Percentiles rank a stretch among this genome's conserved stretches.
Conservation (phyloP, 2,797 vertebrate species). For the Aeoliscus strigatus region DNA sequence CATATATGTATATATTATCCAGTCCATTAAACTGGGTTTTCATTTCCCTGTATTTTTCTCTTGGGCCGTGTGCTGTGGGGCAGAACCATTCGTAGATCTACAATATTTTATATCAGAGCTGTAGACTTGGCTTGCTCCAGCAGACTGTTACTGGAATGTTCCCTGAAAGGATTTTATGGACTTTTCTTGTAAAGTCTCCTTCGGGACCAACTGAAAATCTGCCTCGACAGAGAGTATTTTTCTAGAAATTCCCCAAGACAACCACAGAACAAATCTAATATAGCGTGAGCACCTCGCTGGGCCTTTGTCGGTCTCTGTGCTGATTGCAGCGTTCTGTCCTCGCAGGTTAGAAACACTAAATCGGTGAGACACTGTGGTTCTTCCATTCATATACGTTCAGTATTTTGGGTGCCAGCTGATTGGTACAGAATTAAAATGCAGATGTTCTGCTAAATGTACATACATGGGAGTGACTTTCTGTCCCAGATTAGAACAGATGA, state of each 20-base stretch:
- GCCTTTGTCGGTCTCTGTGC: conserved; percentile 33
- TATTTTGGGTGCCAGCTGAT: too few relatives aligned
- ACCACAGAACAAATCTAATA: conserved; percentile 61
- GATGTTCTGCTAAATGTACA: too few relatives aligned
- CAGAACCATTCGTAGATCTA: conserved; percentile 14
- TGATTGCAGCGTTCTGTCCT: conserved; percentile 16
- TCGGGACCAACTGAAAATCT: conserved; percentile 37
- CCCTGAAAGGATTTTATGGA: conserved; percentile 46
- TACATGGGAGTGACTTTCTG: too few relatives aligned
- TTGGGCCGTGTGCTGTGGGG: conserved; percentile 5
- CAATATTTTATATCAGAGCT: conserved; percentile 40
- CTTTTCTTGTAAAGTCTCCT: conserved; percentile 47
- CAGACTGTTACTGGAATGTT: conserved; percentile 50
- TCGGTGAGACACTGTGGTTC: neutral
- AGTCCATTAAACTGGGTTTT: conserved; percentile 30
- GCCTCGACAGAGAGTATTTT: conserved; percentile 36
- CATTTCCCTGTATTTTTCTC: conserved; percentile 17
- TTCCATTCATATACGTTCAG: conserved; percentile 1
- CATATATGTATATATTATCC: too few relatives aligned
- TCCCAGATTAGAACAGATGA: too few relatives aligned
- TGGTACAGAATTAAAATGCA: too few relatives aligned
- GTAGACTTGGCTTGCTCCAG: conserved; percentile 39
- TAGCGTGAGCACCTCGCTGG: conserved; percentile 51
- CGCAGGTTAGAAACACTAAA: conserved; percentile 5
- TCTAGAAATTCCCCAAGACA: conserved; percentile 40